Conservation (phyloP, 2,888 invertebrate genomes). For the Pyrocoelia pectoralis region DNA sequence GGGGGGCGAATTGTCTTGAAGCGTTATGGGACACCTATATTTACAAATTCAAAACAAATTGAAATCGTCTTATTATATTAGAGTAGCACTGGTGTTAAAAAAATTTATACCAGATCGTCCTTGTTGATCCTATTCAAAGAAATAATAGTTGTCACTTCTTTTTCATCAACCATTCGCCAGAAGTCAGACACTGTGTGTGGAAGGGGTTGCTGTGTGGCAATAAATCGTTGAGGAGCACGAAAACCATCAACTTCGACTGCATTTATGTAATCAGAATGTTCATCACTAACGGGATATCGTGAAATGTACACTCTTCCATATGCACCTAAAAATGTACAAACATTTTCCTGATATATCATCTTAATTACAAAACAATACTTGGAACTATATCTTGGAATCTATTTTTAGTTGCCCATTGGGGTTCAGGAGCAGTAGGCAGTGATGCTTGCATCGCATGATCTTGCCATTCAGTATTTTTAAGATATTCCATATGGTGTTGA, state of each 20-base stretch:
- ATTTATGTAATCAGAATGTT: slow-evolving; percentile 59
- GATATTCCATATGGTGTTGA: slow-evolving; percentile 51
- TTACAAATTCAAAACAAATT: no score
- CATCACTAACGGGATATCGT: slow-evolving; percentile 53
- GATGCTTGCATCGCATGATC: slow-evolving; percentile 54
- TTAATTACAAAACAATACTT: no score
- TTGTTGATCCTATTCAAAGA: slow-evolving; percentile 50
- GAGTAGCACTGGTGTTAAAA: no score
- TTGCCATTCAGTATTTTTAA: slow-evolving; percentile 56
- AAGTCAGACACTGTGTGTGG: slow-evolving; percentile 54
- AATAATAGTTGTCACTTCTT: slow-evolving; percentile 51
- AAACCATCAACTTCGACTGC: slow-evolving; percentile 53
- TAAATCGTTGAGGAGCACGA: slow-evolving; percentile 50
- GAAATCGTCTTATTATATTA: no score
- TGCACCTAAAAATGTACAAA: slow-evolving; percentile 21
- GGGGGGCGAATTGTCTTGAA: no score
- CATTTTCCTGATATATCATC: no score
- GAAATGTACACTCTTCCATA: slow-evolving; percentile 52
- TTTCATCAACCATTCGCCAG: slow-evolving; percentile 56
- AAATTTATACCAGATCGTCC: slow-evolving; percentile 50
- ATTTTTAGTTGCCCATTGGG: slow-evolving; percentile 51
- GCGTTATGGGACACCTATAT: no score
- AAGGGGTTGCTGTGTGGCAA: slow-evolving; percentile 55
- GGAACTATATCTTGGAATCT: slow-evolving; percentile 55
- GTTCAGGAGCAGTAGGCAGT: slow-evolving; percentile 19